phyloP scores from a whole-genome alignment of 2,797 vertebrate species.

The Chrosomus eos region DNA sequence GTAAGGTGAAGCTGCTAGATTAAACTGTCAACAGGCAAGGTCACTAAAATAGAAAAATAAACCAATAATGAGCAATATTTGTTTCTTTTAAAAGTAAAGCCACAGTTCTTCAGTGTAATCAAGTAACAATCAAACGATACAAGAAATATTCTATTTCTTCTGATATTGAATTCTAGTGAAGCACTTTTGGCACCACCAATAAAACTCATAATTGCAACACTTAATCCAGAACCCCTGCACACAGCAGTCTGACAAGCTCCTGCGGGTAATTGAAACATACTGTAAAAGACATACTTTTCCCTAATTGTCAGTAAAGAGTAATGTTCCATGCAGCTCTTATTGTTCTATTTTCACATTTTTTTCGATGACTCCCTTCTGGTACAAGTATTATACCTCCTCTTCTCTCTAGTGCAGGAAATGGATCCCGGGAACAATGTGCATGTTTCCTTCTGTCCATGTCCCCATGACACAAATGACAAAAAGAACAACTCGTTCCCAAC shows the following conservation, averaged over 20 bases:
- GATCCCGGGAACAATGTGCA: neutral
- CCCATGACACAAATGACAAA: neutral
- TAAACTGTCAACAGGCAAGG: conserved; percentile 21
- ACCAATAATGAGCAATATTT: neutral
- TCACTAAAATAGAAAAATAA: neutral
- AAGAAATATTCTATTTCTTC: neutral
- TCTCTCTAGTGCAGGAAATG: neutral
- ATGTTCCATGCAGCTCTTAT: neutral
- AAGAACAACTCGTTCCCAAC: neutral
- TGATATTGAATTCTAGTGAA: neutral
- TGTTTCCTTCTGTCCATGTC: neutral
- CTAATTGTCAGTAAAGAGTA: neutral
- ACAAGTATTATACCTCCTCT: neutral
- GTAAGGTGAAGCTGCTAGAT: neutral
- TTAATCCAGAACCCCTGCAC: neutral
- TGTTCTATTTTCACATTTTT: neutral
- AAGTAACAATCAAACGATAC: neutral
- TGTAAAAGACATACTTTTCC: neutral
- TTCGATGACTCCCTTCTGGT: neutral
- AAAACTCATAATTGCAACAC: neutral
- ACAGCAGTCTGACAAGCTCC: neutral
- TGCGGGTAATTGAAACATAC: conserved; percentile 14
- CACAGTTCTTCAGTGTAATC: neutral
- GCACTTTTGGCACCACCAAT: conserved; percentile 13
- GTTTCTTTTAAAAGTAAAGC: neutral